phyloP scores from a whole-genome alignment of 2,888 invertebrate species.

The Andrena minutula region DNA sequence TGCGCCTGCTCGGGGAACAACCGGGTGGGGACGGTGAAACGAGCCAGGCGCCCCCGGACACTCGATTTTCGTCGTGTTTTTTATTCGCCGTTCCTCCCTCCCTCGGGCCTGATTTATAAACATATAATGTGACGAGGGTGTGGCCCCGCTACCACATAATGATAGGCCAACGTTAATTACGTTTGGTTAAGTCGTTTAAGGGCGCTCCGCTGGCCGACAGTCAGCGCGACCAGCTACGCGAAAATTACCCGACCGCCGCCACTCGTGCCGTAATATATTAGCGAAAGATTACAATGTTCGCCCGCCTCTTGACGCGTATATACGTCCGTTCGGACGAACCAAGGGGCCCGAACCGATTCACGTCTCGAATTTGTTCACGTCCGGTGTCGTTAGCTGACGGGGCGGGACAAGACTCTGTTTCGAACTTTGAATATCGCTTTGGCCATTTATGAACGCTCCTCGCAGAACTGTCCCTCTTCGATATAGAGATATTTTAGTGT shows the following conservation, averaged over 20 bases:
- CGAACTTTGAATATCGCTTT: not conserved
- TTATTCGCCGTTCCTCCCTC: slow-evolving; percentile 70
- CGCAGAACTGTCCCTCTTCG: too few relatives aligned
- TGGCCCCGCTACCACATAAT: slow-evolving; percentile 85
- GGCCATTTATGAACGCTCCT: too few relatives aligned
- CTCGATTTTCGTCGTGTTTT: slow-evolving; percentile 76
- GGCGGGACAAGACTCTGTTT: not conserved
- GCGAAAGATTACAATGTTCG: slow-evolving; percentile 60
- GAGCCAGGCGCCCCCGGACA: slow-evolving; percentile 63
- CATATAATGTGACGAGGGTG: slow-evolving; percentile 85
- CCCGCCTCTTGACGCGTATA: slow-evolving; percentile 26
- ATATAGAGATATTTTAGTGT: too few relatives aligned
- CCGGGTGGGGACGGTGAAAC: slow-evolving; percentile 40
- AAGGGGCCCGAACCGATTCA: not conserved
- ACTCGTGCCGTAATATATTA: slow-evolving; percentile 66
- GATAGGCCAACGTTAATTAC: slow-evolving; percentile 85
- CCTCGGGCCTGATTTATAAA: slow-evolving; percentile 83
- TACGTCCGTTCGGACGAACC: slow-evolving; percentile 9
- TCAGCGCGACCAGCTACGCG: slow-evolving; percentile 56
- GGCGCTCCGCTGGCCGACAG: slow-evolving; percentile 45
- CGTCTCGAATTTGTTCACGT: slow-evolving; percentile 34
- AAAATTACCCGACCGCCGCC: slow-evolving; percentile 62
- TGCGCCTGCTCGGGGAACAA: not conserved
- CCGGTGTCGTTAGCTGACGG: slow-evolving; percentile 25
- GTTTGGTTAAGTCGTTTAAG: slow-evolving; percentile 80